A percentile compares a stretch with the other conserved stretches of the same genome.
Evolutionary conservation across 2,113 vertebrate species (phyloP).

Genomic region (Poicephalus gulielmi): DNA sequence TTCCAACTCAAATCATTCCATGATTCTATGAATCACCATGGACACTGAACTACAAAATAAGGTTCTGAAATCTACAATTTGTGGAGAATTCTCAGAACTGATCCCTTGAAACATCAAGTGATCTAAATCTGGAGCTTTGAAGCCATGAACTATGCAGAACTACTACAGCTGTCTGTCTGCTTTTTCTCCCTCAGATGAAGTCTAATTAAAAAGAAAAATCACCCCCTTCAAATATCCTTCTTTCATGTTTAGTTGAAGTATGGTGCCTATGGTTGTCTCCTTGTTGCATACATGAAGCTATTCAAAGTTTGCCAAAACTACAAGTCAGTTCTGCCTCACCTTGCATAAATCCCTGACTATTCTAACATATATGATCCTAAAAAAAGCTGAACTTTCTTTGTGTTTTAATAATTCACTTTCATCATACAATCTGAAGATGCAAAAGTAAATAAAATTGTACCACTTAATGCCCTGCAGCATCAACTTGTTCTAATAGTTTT

Average conservation of each 20-base stretch:
- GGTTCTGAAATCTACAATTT: background rate
- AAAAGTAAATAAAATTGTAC: background rate
- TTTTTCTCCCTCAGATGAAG: background rate
- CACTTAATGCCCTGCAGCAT: background rate
- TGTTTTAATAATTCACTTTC: background rate
- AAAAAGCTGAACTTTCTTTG: background rate
- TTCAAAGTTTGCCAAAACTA: background rate
- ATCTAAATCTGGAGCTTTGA: background rate
- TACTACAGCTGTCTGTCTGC: background rate
- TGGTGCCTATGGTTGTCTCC: rapidly evolving
- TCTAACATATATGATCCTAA: background rate
- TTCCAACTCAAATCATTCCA: background rate
- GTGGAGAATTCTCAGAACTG: background rate
- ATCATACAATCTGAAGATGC: background rate
- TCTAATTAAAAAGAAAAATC: background rate
- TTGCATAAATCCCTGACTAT: background rate
- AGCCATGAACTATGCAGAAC: background rate
- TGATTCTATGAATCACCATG: background rate
- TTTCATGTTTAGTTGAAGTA: background rate
- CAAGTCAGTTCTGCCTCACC: background rate
- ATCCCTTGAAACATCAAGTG: background rate
- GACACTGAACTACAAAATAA: background rate
- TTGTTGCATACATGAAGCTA: background rate
- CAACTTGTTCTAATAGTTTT: background rate
- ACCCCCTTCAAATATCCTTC: background rate